Conservation (phyloP, 2,888 invertebrate genomes). For the Frankliniella fusca region DNA sequence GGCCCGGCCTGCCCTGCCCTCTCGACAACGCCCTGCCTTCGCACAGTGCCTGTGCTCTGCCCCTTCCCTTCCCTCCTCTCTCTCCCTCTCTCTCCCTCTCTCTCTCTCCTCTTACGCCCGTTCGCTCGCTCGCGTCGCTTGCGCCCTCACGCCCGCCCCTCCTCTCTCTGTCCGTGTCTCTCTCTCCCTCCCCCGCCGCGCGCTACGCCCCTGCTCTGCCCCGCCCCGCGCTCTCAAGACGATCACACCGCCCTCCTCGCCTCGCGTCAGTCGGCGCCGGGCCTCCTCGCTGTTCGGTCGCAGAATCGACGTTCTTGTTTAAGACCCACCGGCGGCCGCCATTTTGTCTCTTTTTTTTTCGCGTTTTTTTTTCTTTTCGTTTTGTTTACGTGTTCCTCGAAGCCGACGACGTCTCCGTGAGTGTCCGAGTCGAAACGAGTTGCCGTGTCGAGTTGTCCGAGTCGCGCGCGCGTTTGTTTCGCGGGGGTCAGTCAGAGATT, state of each 20-base stretch:
- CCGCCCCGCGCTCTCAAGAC: constrained; percentile 18
- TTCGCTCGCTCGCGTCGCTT: not conserved
- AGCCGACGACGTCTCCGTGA: constrained; percentile 11
- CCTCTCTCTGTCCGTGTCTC: not conserved
- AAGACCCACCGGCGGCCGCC: not conserved
- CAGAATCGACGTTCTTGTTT: not conserved
- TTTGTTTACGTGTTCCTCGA: not conserved
- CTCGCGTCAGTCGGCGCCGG: constrained; percentile 13
- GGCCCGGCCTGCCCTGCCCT: not conserved
- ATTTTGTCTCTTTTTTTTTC: not conserved
- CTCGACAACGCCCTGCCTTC: not conserved
- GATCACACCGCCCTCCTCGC: constrained; percentile 20
- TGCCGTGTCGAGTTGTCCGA: not conserved
- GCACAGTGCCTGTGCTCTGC: not conserved
- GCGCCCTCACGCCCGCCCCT: not conserved
- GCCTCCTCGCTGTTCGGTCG: constrained; percentile 13
- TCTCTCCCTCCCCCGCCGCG: not conserved
- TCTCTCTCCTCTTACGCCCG: not conserved
- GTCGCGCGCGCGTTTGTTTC: not conserved
- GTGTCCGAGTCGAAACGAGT: not conserved
- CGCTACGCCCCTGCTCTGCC: not conserved
- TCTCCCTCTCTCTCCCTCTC: not conserved
- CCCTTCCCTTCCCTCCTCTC: not conserved
- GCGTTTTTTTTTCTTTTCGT: no score
- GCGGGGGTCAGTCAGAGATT: no score